A percentile compares a stretch with the other conserved stretches of the same genome.
These are phyloP conservation scores for Epistrophella euchroma DNA, from an alignment of 2,888 invertebrate species.

Conservation along the genomic window DNA sequence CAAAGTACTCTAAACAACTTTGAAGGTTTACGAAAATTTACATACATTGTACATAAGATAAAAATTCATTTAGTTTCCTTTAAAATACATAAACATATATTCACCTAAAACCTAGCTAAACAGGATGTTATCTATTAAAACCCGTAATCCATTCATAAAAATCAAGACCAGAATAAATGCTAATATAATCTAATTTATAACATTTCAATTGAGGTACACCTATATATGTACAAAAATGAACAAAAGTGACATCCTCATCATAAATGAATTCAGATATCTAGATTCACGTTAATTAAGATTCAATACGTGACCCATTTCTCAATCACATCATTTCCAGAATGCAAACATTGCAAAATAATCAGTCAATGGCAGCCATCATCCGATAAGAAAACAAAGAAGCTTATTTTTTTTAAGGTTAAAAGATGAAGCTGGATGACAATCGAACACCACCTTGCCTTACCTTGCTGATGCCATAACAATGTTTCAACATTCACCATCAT, in stretches of 20 bases:
- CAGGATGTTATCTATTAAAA: not conserved
- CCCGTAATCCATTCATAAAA: not conserved
- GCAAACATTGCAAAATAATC: slow-evolving; percentile 46
- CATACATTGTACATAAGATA: too few species aligned
- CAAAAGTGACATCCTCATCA: slow-evolving; percentile 32
- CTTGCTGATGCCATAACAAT: slow-evolving; percentile 2
- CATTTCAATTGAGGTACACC: not conserved
- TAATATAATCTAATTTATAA: not conserved
- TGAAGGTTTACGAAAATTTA: too few species aligned
- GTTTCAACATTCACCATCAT: slow-evolving; percentile 4
- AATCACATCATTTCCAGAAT: slow-evolving; percentile 33
- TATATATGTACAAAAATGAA: not conserved
- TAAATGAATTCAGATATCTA: slow-evolving; percentile 26
- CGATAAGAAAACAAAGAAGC: slow-evolving; percentile 19
- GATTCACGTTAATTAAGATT: slow-evolving; percentile 29
- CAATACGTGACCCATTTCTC: slow-evolving; percentile 34
- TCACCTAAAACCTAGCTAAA: not conserved
- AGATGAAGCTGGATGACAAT: not conserved
- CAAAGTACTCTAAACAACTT: too few species aligned
- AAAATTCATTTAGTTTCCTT: too few species aligned
- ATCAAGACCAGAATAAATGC: not conserved
- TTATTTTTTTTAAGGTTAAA: slow-evolving; percentile 15
- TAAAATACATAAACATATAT: too few species aligned
- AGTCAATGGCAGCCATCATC: slow-evolving; percentile 42
- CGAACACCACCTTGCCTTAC: not conserved